Conservation (phyloP, 1,140 invertebrate species). For the Dufourea novaeangliae region DNA sequence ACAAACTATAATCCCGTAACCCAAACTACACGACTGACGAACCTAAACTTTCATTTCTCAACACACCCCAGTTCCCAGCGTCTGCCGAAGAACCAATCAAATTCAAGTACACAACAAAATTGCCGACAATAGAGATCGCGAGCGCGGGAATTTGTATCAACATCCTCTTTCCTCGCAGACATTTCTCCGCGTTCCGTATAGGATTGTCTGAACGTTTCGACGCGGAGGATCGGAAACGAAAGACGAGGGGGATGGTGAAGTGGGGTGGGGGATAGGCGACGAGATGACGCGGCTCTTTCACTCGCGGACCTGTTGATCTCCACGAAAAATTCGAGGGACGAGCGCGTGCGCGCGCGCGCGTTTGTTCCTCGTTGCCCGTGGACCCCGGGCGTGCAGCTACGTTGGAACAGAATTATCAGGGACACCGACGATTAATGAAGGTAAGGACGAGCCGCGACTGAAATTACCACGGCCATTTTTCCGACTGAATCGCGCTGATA, state of each 20-base stretch:
- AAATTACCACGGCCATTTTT: conserved; percentile 40
- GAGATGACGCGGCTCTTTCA: conserved; percentile 61
- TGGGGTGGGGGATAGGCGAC: no score
- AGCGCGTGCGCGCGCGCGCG: no score
- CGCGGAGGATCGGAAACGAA: conserved; percentile 7
- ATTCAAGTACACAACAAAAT: no score
- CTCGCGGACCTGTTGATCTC: conserved; percentile 61
- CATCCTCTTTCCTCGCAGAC: neutral
- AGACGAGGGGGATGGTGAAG: conserved; percentile 27
- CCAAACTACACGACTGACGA: no score
- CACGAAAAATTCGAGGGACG: conserved; percentile 60
- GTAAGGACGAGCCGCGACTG: conserved; percentile 5
- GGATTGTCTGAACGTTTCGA: neutral
- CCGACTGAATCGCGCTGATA: conserved; percentile 11
- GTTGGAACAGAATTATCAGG: conserved; percentile 48
- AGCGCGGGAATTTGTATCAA: neutral
- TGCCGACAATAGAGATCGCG: no score
- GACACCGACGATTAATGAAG: conserved; percentile 56
- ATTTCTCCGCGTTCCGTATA: neutral
- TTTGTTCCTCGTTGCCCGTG: conserved; percentile 3
- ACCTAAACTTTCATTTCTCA: no score
- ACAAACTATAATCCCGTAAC: no score
- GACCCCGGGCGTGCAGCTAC: neutral
- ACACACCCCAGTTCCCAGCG: no score
- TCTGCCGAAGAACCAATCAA: no score